These are phyloP conservation scores for Poeciliopsis paucimaculata DNA, from an alignment of 2,797 vertebrate species.

Conservation along the genomic window DNA sequence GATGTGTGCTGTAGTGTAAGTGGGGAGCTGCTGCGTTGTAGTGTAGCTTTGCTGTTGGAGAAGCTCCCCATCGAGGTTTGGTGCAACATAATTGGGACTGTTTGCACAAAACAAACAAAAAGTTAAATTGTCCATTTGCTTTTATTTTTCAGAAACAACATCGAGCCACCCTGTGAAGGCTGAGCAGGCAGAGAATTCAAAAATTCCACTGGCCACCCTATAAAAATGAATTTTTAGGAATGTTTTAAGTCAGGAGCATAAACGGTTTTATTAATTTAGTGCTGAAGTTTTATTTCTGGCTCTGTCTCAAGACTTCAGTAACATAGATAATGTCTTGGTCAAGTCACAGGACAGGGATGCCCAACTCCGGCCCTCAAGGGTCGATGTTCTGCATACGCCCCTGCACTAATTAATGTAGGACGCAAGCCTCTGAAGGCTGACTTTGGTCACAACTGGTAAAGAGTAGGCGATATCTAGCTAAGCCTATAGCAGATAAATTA, in stretches of 20 bases:
- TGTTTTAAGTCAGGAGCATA: not conserved
- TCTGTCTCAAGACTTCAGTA: not conserved
- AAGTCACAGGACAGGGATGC: not conserved
- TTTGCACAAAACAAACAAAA: constrained; percentile 48
- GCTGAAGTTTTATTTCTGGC: not conserved
- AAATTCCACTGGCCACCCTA: not conserved
- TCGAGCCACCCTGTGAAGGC: not conserved
- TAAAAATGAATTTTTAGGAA: not conserved
- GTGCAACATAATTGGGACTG: constrained; percentile 94
- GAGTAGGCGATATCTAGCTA: too few relatives aligned
- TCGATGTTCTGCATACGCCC: not conserved
- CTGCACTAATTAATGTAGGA: not conserved
- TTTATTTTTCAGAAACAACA: constrained; percentile 4
- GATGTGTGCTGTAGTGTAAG: constrained; percentile 89
- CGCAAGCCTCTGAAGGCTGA: not conserved
- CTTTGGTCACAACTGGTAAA: not conserved
- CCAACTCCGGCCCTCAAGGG: not conserved
- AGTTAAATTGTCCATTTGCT: not conserved
- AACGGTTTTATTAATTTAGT: not conserved
- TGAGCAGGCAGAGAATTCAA: constrained; percentile 2
- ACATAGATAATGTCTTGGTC: not conserved
- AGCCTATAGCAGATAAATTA: not conserved
- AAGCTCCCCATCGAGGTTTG: constrained; percentile 91
- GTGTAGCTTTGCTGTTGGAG: constrained; percentile 92
- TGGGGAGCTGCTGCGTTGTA: constrained; percentile 90